Conservation (phyloP, 2,797 vertebrate species). For the Buceros bicornis region DNA sequence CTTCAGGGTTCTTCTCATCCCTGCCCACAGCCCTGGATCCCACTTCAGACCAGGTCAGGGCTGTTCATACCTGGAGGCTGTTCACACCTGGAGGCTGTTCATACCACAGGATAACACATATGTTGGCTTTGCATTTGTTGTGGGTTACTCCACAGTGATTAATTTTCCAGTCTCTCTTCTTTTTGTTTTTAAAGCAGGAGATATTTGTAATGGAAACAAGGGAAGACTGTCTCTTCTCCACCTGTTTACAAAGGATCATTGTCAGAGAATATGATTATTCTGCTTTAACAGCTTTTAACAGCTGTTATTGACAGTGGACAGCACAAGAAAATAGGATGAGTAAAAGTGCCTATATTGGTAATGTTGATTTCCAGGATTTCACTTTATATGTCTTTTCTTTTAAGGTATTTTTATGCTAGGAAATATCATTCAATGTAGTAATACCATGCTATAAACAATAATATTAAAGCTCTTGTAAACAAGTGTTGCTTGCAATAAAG, state of each 20-base stretch:
- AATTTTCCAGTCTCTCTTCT: neutral
- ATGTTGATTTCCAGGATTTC: neutral
- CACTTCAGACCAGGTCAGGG: neutral
- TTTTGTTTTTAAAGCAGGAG: neutral
- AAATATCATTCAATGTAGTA: neutral
- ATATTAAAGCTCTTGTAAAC: neutral
- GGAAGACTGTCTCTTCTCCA: neutral
- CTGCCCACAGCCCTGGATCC: neutral
- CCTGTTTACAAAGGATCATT: neutral
- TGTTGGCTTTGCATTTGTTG: accelerated
- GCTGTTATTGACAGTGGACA: neutral
- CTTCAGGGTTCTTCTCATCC: neutral
- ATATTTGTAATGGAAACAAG: neutral
- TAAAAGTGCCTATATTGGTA: neutral
- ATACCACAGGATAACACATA: neutral
- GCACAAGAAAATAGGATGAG: neutral
- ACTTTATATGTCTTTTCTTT: neutral
- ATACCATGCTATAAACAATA: neutral
- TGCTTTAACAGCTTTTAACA: neutral
- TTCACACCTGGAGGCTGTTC: neutral
- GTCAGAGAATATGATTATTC: neutral
- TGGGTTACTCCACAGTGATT: neutral
- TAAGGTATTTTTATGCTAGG: neutral
- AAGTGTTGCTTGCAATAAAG: neutral
- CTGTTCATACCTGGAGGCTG: neutral